Evolutionary conservation across 2,888 invertebrate genomes (phyloP), one percentile per base, ranked within the genome.

Genomic region (Agonum fuliginosum): DNA sequence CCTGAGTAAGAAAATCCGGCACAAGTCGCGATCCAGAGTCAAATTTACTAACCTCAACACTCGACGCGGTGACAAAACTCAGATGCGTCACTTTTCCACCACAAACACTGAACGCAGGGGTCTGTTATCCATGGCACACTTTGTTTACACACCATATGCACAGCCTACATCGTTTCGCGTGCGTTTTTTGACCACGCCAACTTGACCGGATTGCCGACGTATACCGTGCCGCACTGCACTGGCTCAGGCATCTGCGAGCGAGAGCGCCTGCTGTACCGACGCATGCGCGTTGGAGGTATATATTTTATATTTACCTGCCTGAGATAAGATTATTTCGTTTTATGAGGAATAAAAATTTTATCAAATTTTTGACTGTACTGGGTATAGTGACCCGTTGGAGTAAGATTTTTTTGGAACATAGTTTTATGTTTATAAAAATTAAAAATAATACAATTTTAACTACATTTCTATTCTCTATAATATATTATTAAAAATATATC

Each of bases 111-210:
- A 17, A 37, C 67, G 20, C 10, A 5, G 27, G 14, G 14, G 14
- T 27, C n/a, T 70, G 70, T 62, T 75, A 79, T 78, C 78, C 81
- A 83, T 82, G 82, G 81, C 82, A 83, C 83, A 69, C 12, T 78
- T 81, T 80, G 79, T 81, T 83, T 81, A 80, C 81, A 81, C 82
- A 82, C 83, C 83, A 83, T 83, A 83, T 84, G 83, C 83, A 69
- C 76, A 37, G 12, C 76, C 76, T 77, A 77, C 76, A 77, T 77
- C 70, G 17, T 77, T 77, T 77, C 41, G 70, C 69, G 54, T 69
- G 41, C 27, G 37, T 51, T 70, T 48, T 67, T 69, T 30, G 43
- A 71, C 71, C 51, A 71, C 71, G 71, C 71, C 51, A 58, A 73
- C 54, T 41, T 24, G 19, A 51, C 70, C 24, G 75, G 67, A 67